phyloP scores from a whole-genome alignment of 2,888 invertebrate species.

The Lithophane leautieri region DNA sequence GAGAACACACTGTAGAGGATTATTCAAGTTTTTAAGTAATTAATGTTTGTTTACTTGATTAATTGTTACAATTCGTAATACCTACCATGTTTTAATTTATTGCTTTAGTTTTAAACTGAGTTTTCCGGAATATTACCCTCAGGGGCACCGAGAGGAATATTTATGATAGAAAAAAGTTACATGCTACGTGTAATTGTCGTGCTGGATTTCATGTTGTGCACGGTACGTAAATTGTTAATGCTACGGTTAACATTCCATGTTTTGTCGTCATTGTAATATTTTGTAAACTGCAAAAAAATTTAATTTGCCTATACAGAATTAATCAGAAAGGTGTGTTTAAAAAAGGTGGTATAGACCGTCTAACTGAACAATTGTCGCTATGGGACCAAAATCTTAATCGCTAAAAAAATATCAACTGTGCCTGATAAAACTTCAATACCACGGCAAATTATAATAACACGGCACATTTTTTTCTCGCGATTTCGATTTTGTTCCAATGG shows the following conservation, averaged over 20 bases:
- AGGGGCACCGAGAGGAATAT: constrained; percentile 22
- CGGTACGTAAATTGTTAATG: constrained; percentile 24
- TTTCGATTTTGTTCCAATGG: too few relatives aligned
- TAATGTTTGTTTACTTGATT: constrained; percentile 51
- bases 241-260: constrained; percentile 14
- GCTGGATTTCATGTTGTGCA: constrained; percentile 26
- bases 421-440: too few relatives aligned
- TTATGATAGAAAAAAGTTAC: constrained; percentile 50
- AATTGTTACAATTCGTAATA: constrained; percentile 52
- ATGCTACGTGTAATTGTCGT: constrained; percentile 7
- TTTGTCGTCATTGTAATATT: background rate
- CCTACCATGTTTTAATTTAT: constrained; percentile 42
- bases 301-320: background rate
- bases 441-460: too few relatives aligned
- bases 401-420: too few relatives aligned
- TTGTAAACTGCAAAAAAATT: background rate
- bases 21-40: constrained; percentile 62
- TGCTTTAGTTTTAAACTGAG: constrained; percentile 44
- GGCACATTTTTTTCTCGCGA: too few relatives aligned
- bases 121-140: constrained; percentile 32
- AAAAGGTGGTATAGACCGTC: background rate
- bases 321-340: background rate
- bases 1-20: constrained; percentile 56
- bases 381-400: too few relatives aligned
- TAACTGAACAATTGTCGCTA: too few relatives aligned